Conservation (phyloP, 2,113 vertebrate species). For the Apteryx owenii region DNA sequence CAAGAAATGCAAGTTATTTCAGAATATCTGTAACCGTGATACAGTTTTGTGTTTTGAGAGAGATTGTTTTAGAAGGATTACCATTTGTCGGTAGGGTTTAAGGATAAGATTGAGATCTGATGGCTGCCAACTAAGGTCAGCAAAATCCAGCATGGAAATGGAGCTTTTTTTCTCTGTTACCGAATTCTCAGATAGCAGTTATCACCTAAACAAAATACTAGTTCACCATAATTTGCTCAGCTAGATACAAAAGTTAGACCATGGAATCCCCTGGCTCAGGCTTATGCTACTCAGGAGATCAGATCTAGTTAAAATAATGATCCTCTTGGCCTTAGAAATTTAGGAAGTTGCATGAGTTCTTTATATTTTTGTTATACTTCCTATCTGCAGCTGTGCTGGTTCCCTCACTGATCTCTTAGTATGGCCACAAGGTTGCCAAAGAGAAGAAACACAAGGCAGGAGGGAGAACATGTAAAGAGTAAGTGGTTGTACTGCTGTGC, state of each 20-base stretch:
- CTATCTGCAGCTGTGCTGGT: neutral
- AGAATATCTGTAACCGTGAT: neutral
- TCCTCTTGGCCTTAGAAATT: neutral
- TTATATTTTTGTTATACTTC: neutral
- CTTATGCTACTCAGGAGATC: neutral
- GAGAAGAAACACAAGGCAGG: neutral
- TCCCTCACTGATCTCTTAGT: neutral
- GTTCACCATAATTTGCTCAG: neutral
- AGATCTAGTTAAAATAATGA: neutral
- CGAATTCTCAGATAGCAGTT: neutral
- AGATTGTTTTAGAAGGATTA: slow-evolving; percentile 26
- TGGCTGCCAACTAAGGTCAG: neutral
- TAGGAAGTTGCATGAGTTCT: neutral
- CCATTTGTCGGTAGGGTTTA: slow-evolving; percentile 22
- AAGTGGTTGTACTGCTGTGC: neutral
- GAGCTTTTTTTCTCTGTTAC: neutral
- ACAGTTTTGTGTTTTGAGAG: slow-evolving; percentile 2
- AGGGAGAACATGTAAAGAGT: neutral
- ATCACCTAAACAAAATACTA: neutral
- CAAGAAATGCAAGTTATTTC: slow-evolving; percentile 50
- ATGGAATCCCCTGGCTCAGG: neutral
- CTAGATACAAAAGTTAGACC: neutral
- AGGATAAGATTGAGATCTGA: neutral
- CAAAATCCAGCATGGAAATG: neutral
- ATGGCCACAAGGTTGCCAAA: neutral